Evolutionary conservation across 2,797 vertebrate species (phyloP).

Genomic region (Clarias fuscus): DNA sequence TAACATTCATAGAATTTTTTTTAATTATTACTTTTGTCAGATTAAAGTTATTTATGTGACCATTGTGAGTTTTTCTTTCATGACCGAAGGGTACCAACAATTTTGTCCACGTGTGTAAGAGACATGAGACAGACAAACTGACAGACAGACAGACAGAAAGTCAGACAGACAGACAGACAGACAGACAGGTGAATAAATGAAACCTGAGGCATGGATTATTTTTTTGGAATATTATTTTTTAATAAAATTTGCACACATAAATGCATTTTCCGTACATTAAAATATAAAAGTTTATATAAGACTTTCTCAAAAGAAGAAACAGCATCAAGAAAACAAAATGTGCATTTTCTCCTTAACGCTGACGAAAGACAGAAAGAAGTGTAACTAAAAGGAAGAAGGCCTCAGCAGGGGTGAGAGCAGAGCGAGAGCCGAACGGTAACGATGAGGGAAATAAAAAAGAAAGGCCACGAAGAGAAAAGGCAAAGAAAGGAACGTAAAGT

Average conservation of each 20-base stretch:
- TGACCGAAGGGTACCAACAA: too few relatives aligned
- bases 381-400: conserved; percentile 69
- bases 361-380: conserved; percentile 59
- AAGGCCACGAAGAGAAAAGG: conserved; percentile 70
- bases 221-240: conserved; percentile 48
- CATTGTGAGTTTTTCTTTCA: too few relatives aligned
- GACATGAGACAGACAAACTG: background rate
- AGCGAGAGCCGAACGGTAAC: conserved; percentile 28
- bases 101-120: too few relatives aligned
- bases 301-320: conserved; percentile 76
- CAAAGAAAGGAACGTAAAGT: conserved; percentile 77
- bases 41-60: too few relatives aligned
- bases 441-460: conserved; percentile 38
- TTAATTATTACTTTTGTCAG: too few relatives aligned
- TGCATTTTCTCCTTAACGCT: conserved; percentile 67
- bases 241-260: conserved; percentile 70
- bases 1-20: too few relatives aligned
- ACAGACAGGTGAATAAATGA: background rate
- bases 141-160: background rate
- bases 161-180: background rate
- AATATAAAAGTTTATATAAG: conserved; percentile 84
- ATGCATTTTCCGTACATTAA: conserved; percentile 80
- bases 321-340: conserved; percentile 72
- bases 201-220: background rate
- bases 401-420: conserved; percentile 66